These are phyloP conservation scores for Rallus crepitans DNA, from an alignment of 2,797 vertebrate genomes.

Conservation along the genomic window DNA sequence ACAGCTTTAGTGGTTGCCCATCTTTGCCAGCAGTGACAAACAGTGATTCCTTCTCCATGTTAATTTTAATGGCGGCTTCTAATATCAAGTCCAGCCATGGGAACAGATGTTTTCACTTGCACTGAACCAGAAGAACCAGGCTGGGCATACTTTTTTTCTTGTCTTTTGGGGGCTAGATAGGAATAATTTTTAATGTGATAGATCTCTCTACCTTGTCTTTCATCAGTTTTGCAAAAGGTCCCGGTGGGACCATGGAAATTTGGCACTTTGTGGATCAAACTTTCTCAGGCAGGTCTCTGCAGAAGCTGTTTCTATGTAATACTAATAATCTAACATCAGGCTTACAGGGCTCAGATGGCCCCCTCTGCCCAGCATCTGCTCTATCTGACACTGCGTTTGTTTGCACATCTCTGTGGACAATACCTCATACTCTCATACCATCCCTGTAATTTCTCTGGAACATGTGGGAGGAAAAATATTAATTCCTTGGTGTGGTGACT, in stretches of 20 bases:
- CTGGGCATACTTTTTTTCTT: background rate
- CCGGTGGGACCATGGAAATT: background rate
- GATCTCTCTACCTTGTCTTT: background rate
- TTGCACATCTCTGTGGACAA: background rate
- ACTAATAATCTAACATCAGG: background rate
- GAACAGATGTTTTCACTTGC: background rate
- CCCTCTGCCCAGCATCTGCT: background rate
- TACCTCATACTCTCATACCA: background rate
- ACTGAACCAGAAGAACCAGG: background rate
- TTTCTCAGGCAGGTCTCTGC: background rate
- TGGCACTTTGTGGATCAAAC: background rate
- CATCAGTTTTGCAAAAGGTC: background rate
- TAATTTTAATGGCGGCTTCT: background rate
- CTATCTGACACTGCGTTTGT: accelerated
- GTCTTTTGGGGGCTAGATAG: background rate
- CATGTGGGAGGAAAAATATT: accelerated
- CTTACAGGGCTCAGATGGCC: background rate
- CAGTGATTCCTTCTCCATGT: background rate
- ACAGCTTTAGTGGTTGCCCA: background rate
- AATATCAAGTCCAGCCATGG: accelerated
- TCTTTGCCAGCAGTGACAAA: background rate
- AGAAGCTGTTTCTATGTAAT: background rate
- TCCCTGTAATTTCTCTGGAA: background rate
- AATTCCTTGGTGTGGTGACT: background rate
- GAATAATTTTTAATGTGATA: background rate